Conservation (phyloP, 1,140 invertebrate species). For the Triops cancriformis region DNA sequence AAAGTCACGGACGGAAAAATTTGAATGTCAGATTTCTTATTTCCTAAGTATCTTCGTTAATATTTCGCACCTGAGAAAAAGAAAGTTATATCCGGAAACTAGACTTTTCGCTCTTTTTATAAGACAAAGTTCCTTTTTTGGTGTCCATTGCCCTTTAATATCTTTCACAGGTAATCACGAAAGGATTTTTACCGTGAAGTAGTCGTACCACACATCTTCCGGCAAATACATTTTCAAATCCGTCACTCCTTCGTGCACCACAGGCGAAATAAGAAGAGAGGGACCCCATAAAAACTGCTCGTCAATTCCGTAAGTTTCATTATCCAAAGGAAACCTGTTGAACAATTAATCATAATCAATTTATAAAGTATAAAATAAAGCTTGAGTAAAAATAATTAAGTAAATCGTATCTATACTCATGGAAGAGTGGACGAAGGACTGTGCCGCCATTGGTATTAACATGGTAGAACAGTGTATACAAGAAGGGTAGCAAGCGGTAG, state of each 20-base stretch:
- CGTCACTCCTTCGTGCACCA: conserved; percentile 30
- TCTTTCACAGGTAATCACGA: too few relatives aligned
- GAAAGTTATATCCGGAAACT: too few relatives aligned
- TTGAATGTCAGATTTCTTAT: too few relatives aligned
- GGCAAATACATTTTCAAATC: conserved; percentile 38
- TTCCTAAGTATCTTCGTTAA: too few relatives aligned
- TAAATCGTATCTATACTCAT: conserved; percentile 31
- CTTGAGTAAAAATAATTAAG: background rate
- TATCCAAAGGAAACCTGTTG: conserved; percentile 37
- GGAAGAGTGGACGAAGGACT: conserved; percentile 41
- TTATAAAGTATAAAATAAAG: conserved; percentile 5
- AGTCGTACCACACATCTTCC: conserved; percentile 40
- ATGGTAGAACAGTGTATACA: conserved; percentile 43
- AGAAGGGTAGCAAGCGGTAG: conserved; percentile 42
- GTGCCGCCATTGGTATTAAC: conserved; percentile 38
- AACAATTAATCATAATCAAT: background rate
- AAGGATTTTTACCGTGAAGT: conserved; percentile 35
- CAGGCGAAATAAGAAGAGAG: conserved; percentile 33
- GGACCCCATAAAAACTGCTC: conserved; percentile 37
- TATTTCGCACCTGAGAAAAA: too few relatives aligned
- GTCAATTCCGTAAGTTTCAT: conserved; percentile 31
- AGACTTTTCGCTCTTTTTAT: too few relatives aligned
- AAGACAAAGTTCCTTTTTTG: too few relatives aligned
- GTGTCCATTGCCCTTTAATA: too few relatives aligned
- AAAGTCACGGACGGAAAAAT: too few relatives aligned